Evolutionary conservation across 2,888 invertebrate genomes (phyloP).

Genomic region (Caenorhabditis sp.): DNA sequence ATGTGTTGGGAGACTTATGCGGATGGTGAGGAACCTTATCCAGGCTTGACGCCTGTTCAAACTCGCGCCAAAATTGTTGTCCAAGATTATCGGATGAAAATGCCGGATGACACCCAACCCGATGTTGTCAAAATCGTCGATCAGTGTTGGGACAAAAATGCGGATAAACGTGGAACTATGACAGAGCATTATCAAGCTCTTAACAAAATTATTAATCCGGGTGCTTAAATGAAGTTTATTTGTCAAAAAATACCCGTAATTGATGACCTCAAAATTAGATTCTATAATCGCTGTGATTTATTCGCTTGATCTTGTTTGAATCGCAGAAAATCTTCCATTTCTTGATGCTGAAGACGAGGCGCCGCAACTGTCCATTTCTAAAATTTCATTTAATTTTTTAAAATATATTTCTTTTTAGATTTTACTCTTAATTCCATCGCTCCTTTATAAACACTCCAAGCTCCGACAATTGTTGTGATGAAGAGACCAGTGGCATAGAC

Average conservation of each 20-base stretch:
- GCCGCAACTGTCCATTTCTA: slow-evolving; percentile 32
- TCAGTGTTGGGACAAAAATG: slow-evolving; percentile 60
- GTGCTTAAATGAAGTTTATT: background rate
- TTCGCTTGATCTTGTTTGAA: slow-evolving; percentile 28
- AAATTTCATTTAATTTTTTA: background rate
- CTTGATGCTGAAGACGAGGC: slow-evolving; percentile 37
- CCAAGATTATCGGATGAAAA: slow-evolving; percentile 62
- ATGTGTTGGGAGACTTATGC: slow-evolving; percentile 61
- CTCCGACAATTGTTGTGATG: slow-evolving; percentile 13
- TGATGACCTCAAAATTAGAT: background rate
- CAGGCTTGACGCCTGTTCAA: slow-evolving; percentile 56
- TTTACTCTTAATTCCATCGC: slow-evolving; percentile 32
- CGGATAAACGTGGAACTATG: slow-evolving; percentile 59
- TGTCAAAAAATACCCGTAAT: background rate
- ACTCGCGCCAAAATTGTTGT: slow-evolving; percentile 62
- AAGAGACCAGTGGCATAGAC: slow-evolving; percentile 25
- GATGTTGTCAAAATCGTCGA: slow-evolving; percentile 45
- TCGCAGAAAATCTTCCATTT: slow-evolving; percentile 35
- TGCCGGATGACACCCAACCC: slow-evolving; percentile 53
- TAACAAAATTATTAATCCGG: background rate
- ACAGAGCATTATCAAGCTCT: slow-evolving; percentile 5
- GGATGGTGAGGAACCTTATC: slow-evolving; percentile 63
- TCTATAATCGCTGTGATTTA: background rate
- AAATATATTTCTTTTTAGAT: background rate
- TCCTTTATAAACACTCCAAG: slow-evolving; percentile 19